Evolutionary conservation across 1,140 invertebrate genomes (phyloP), one percentile per base, ranked within the genome.

Genomic region (Drosophila baimaii): DNA sequence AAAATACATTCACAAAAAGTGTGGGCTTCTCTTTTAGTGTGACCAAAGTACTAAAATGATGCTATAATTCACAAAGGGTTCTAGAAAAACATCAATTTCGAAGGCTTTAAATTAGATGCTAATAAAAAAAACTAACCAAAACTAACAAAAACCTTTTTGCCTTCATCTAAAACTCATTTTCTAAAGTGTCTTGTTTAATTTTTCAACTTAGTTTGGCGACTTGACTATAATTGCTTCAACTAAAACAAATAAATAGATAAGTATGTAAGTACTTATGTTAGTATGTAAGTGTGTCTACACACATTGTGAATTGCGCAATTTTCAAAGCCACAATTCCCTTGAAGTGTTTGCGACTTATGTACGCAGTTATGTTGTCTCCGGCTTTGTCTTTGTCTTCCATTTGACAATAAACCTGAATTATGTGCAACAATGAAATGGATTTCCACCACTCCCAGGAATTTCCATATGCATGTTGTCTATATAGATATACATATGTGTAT

Each of bases 391-490:
- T 84, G 81, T 85, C 61, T 68, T 9, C 41, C 41, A 27, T 71
- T 65, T 85, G 81, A 85, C 77, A 85, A 84, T 84, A 85, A 84
- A 81, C 74, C 84, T 81, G 82, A 85, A 85, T 85, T 86, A 71
- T 66, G 58, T 71, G 77, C 66, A 73, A 75, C 59, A 75, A 57
- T 55, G 39, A 37, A 29, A 66, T 74, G 55, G 39, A 77, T 61
- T 57, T 69, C 59, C 70, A 54, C 63, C 57, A 71, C 33, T 46
- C 33, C 17, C 17, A 17, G 35, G 33, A 41, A 51, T 68, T 31
- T 68, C 12, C 41, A 46, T 35, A 61, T 61, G 29, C 21, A 33
- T 46, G 46, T 41, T 23, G 5, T 64, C 21, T 41, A 59, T 59
- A 37, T 27, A 9, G 37, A 27, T 29, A 63, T 62, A 35, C n/a